phyloP scores from a whole-genome alignment of 37 sponge, comb jelly and placozoan genomes.

The Geodia barretti region DNA sequence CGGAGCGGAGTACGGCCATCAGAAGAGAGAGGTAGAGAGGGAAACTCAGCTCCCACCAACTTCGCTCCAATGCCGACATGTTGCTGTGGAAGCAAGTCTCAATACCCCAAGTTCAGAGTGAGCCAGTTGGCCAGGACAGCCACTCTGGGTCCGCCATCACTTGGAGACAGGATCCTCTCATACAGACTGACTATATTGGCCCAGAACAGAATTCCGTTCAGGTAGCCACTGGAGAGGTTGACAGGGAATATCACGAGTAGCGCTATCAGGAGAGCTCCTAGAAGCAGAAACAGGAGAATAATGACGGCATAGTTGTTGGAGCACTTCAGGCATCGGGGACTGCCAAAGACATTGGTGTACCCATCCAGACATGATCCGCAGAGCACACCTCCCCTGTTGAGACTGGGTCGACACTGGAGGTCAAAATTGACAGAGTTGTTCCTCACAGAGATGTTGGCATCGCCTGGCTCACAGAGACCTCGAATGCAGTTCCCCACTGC shows the following conservation, averaged over 20 bases:
- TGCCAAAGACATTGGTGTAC: conserved; percentile 18
- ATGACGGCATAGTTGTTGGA: neutral
- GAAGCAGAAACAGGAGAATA: conserved; percentile 5
- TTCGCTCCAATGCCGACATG: conserved; percentile 9
- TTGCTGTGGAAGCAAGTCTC: conserved; percentile 37
- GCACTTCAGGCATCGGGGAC: conserved; percentile 12
- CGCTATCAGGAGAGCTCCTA: conserved; percentile 8
- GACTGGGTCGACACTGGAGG: conserved; percentile 4
- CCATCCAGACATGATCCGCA: conserved; percentile 19
- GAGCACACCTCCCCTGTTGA: conserved; percentile 13
- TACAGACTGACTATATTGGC: conserved; percentile 23
- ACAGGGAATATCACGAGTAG: neutral
- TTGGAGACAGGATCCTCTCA: neutral
- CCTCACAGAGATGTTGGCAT: neutral
- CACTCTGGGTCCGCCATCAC: too few species aligned
- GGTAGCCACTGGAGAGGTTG: conserved; percentile 25
- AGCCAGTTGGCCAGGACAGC: neutral
- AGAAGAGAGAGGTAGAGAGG: conserved; percentile 37
- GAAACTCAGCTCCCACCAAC: conserved; percentile 24
- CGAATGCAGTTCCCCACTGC: neutral
- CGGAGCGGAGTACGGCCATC: neutral
- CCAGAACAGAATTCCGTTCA: conserved; percentile 38
- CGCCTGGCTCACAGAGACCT: conserved; percentile 10
- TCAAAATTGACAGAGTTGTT: conserved; percentile 3
- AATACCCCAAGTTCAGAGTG: conserved; percentile 20